These are phyloP conservation scores for Tokudaia tokunoshimensis DNA, from an alignment of 2,797 vertebrate species.

Conservation along the genomic window DNA sequence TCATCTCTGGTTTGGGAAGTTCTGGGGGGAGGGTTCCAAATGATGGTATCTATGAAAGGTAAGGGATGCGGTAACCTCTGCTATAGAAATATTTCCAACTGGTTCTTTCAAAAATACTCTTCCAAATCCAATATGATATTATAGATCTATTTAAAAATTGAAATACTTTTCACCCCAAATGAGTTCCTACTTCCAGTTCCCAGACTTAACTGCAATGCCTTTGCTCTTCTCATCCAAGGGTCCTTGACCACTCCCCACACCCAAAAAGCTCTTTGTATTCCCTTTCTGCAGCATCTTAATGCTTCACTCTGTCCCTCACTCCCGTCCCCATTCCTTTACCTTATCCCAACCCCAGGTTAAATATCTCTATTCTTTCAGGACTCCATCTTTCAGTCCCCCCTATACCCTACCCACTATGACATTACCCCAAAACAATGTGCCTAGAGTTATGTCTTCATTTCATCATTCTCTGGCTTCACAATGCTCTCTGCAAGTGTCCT, in stretches of 20 bases:
- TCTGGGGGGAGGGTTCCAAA: neutral
- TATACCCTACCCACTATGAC: neutral
- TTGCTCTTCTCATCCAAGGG: neutral
- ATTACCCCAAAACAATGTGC: neutral
- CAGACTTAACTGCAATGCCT: neutral
- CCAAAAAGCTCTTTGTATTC: neutral
- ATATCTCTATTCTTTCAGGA: neutral
- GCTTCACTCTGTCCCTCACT: neutral
- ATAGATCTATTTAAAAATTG: constrained; percentile 33
- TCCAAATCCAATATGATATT: neutral
- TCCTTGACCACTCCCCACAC: neutral
- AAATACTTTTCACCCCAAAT: neutral
- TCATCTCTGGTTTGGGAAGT: constrained; percentile 23
- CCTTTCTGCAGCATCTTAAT: neutral
- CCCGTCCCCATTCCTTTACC: neutral
- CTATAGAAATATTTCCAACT: neutral
- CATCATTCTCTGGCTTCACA: neutral
- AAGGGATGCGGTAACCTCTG: neutral
- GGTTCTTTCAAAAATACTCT: neutral
- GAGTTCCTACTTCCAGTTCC: constrained; percentile 5
- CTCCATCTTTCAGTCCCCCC: neutral
- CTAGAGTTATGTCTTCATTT: neutral
- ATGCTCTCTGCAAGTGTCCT: neutral
- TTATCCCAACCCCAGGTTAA: neutral
- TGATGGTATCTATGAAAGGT: constrained; percentile 14